phyloP scores from a whole-genome alignment of 2,888 invertebrate genomes.

The Tholera decimalis region DNA sequence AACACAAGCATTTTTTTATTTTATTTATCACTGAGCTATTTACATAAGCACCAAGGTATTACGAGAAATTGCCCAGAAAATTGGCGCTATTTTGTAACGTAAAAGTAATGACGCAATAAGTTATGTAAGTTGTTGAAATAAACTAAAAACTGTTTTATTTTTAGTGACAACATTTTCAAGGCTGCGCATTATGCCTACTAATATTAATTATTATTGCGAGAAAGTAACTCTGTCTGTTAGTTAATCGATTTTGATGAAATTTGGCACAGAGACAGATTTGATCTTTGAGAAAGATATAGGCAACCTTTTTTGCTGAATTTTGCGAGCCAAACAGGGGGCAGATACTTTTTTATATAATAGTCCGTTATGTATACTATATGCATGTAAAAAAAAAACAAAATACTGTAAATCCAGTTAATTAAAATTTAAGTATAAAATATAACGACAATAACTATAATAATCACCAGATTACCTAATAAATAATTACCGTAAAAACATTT shows the following conservation, averaged over 20 bases:
- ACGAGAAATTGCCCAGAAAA: constrained; percentile 15
- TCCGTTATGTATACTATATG: no score
- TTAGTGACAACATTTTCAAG: constrained; percentile 18
- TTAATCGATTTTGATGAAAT: no score
- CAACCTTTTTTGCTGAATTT: no score
- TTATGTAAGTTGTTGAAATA: constrained; percentile 4
- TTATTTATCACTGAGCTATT: constrained; percentile 21
- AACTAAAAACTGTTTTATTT: background rate
- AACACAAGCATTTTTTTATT: constrained; percentile 4
- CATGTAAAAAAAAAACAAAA: background rate
- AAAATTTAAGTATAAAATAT: constrained; percentile 40
- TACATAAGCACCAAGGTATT: constrained; percentile 28
- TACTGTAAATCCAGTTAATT: constrained; percentile 11
- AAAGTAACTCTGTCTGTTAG: no score
- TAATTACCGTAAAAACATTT: constrained; percentile 65
- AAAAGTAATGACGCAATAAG: constrained; percentile 18
- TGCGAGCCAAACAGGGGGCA: no score
- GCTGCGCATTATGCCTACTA: no score
- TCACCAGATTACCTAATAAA: constrained; percentile 58
- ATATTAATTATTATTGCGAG: no score
- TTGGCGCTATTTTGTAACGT: background rate
- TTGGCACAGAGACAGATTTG: no score
- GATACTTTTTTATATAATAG: no score
- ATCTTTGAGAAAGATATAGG: no score
- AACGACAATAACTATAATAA: constrained; percentile 32